Evolutionary conservation across 1,140 invertebrate genomes (phyloP), one percentile per base, ranked within the genome.

Genomic region (Lepidotrigona ventralis): DNA sequence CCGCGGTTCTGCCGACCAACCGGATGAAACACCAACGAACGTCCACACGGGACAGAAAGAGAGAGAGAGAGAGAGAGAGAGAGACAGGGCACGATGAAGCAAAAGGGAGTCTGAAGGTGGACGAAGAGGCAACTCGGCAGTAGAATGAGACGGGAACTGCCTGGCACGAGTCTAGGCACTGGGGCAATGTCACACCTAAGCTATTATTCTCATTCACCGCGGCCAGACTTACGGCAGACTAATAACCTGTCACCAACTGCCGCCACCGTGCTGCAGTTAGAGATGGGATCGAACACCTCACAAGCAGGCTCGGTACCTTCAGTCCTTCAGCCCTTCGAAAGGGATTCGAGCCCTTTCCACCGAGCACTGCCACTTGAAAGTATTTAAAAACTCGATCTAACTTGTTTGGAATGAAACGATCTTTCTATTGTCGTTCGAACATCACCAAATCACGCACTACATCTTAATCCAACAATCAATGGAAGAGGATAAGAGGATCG

Each of bases 131-230:
- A 5, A 1, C 51, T 2, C 9, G 77, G 74, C 79, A 26, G 70
- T 26, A 23, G 72, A 81, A 60, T 71, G 71, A 84, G 85, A 86
- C 29, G 54, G 75, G 68, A 79, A 76, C 71, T 69, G 83, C 66
- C 87, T 90, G 91, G 90, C 90, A 91, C 90, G 90, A 91, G 91
- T 91, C 90, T 91, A 82, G 89, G 89, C 86, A 90, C 89, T 92
- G 89, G 92, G 91, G 90, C 91, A 92, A 92, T 92, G 92, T 92
- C 91, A 92, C 92, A 92, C 89, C 90, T 92, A 90, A 87, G 89
- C 92, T 91, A 92, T 92, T 92, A 92, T 92, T 90, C 90, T 92
- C 91, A 81, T 87, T 89, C 86, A 85, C 88, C 86, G 80, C 85
- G 88, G 86, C 89, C 90, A 92, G 91, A 91, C 91, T 88, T 90